Evolutionary conservation across 2,888 invertebrate genomes (phyloP).

Genomic region (Cinara cedri): DNA sequence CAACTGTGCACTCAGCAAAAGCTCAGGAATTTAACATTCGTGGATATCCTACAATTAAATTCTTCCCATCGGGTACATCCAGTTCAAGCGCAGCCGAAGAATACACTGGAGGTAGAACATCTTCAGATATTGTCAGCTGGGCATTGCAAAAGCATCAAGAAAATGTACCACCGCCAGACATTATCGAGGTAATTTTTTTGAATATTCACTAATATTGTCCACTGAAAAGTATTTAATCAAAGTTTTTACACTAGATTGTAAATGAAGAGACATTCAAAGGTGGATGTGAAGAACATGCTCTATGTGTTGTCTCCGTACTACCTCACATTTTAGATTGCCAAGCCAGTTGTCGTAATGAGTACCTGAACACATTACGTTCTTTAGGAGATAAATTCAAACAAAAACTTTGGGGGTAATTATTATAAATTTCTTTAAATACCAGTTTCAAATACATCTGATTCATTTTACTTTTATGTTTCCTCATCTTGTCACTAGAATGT

Average conservation of each 20-base stretch:
- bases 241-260: conserved; percentile 62
- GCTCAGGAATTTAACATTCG: conserved; percentile 84
- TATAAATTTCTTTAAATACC: neutral
- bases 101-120: conserved; percentile 91
- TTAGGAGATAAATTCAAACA: conserved; percentile 91
- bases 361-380: conserved; percentile 74
- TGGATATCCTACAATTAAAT: conserved; percentile 97
- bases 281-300: conserved; percentile 83
- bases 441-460: neutral
- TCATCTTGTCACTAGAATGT: neutral
- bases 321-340: conserved; percentile 97
- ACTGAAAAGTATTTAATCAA: conserved; percentile 17
- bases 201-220: neutral
- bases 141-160: conserved; percentile 84
- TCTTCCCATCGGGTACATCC: conserved; percentile 77
- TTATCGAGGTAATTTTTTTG: conserved; percentile 70
- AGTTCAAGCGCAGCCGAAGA: conserved; percentile 76
- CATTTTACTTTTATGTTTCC: neutral
- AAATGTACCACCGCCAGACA: conserved; percentile 88
- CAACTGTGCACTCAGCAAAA: conserved; percentile 85
- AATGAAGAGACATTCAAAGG: conserved; percentile 71
- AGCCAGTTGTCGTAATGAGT: conserved; percentile 87
- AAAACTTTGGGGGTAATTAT: conserved; percentile 87
- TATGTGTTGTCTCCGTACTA: conserved; percentile 89
- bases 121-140: conserved; percentile 88